A percentile compares a stretch with the other conserved stretches of the same genome.
Conservation (phyloP, 1,140 invertebrate genomes). For the Acromyrmex charruanus region DNA sequence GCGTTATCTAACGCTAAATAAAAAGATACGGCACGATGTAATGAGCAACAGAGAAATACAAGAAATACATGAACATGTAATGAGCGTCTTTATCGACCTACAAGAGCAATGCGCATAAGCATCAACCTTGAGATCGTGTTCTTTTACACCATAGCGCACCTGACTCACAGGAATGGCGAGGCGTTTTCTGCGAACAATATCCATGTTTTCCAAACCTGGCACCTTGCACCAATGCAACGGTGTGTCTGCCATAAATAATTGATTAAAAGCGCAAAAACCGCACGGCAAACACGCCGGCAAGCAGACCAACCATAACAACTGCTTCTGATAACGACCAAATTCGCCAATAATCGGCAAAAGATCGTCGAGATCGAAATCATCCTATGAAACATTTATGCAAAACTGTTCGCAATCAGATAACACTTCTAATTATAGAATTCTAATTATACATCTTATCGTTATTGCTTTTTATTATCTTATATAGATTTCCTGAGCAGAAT, state of each 20-base stretch:
- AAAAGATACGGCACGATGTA: not conserved
- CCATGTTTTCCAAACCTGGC: slow-evolving; percentile 88
- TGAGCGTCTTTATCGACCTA: not conserved
- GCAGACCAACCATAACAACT: slow-evolving; percentile 94
- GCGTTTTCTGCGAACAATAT: slow-evolving; percentile 87
- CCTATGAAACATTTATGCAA: slow-evolving; percentile 79
- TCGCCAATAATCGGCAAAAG: slow-evolving; percentile 94
- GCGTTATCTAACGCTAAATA: not conserved
- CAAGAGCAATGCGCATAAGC: not conserved
- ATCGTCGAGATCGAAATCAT: slow-evolving; percentile 93
- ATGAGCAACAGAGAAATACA: not conserved
- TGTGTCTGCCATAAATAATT: slow-evolving; percentile 94
- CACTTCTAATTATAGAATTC: not conserved
- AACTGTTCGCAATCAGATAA: not conserved
- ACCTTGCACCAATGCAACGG: slow-evolving; percentile 94
- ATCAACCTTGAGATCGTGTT: not conserved
- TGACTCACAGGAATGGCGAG: slow-evolving; percentile 89
- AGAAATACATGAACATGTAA: not conserved
- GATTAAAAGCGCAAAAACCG: slow-evolving; percentile 96
- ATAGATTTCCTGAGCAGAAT: not conserved
- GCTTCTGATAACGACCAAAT: slow-evolving; percentile 95
- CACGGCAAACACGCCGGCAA: slow-evolving; percentile 95
- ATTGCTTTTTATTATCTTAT: not conserved
- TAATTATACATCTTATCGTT: not conserved
- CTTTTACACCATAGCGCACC: slow-evolving; percentile 68